A percentile compares a stretch with the other conserved stretches of the same genome.
These are phyloP conservation scores for Orchesella flavescens DNA, from an alignment of 2,888 invertebrate species.

Conservation along the genomic window DNA sequence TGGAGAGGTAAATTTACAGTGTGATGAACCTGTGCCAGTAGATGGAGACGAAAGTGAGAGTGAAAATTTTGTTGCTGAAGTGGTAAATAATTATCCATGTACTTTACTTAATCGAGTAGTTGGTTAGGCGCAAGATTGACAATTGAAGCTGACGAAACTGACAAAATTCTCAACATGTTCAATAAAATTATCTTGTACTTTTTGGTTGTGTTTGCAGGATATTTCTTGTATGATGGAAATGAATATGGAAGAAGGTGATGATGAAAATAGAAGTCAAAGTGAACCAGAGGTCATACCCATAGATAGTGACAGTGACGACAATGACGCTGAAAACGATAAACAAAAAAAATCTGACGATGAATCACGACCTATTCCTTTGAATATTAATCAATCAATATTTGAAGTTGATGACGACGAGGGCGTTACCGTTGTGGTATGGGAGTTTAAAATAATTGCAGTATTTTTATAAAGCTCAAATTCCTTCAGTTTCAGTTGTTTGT, in stretches of 20 bases:
- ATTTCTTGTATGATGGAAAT: slow-evolving; percentile 63
- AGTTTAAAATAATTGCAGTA: background rate
- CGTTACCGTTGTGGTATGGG: slow-evolving; percentile 47
- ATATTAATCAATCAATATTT: slow-evolving; percentile 21
- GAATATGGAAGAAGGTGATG: slow-evolving; percentile 52
- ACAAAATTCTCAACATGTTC: no score
- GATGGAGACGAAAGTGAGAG: slow-evolving; percentile 26
- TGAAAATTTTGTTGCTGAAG: slow-evolving; percentile 49
- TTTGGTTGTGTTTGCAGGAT: slow-evolving; percentile 38
- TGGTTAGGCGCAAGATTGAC: no score
- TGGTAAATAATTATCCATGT: slow-evolving; percentile 31
- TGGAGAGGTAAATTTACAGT: background rate
- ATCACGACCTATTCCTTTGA: slow-evolving; percentile 10
- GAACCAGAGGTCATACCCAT: slow-evolving; percentile 52
- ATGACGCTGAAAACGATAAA: slow-evolving; percentile 5
- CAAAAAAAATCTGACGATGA: slow-evolving; percentile 62
- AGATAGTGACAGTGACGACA: slow-evolving; percentile 43
- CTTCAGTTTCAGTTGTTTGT: background rate
- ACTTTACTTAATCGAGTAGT: background rate
- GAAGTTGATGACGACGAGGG: slow-evolving; percentile 46
- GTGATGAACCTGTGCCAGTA: slow-evolving; percentile 16
- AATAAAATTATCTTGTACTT: no score
- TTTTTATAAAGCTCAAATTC: background rate
- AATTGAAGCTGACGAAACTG: no score
- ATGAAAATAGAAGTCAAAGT: slow-evolving; percentile 17